phyloP scores from a whole-genome alignment of 2,888 invertebrate species.

The Brachylomia viminalis region DNA sequence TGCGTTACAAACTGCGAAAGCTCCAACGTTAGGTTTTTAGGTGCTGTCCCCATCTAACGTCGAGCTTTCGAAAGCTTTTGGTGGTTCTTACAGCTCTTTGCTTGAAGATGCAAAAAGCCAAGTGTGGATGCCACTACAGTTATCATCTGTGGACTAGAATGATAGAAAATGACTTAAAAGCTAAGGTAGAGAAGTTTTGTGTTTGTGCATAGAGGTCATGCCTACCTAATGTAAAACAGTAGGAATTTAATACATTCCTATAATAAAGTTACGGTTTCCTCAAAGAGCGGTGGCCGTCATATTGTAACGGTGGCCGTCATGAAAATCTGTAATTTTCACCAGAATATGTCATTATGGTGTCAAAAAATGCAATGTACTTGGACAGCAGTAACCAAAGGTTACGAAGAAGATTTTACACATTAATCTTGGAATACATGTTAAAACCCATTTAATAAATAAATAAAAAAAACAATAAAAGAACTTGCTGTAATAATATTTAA shows the following conservation, averaged over 20 bases:
- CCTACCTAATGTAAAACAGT: not conserved
- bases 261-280: not conserved
- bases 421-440: not conserved
- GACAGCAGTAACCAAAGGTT: not conserved
- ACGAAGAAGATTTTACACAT: not conserved
- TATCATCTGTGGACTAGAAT: not conserved
- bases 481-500: not conserved
- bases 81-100: not conserved
- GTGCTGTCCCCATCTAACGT: conserved; percentile 37
- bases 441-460: not conserved
- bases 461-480: not conserved
- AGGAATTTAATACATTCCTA: not conserved
- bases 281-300: not conserved
- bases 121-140: conserved; percentile 43
- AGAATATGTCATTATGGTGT: not conserved
- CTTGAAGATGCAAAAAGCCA: not conserved
- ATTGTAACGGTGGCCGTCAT: not conserved
- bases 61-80: conserved; percentile 13
- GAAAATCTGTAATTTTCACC: not conserved
- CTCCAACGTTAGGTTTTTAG: not conserved
- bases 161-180: not conserved
- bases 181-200: not conserved
- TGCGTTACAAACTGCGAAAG: not conserved
- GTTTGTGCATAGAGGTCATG: conserved; percentile 4
- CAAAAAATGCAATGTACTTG: not conserved